Conservation (phyloP, 2,797 vertebrate species). For the Remorina albescens region DNA sequence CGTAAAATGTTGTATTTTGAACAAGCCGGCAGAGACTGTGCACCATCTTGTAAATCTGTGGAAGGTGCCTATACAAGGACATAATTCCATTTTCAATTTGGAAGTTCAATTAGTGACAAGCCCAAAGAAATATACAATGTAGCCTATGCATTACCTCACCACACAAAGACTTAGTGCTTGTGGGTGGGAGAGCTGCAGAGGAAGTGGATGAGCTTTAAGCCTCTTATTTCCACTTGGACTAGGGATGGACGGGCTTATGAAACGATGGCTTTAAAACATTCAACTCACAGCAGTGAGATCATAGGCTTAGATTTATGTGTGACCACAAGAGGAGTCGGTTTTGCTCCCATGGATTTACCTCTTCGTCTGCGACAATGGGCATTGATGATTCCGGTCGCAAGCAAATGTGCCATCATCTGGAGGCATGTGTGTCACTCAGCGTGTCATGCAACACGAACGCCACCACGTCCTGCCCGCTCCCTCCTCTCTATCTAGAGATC, state of each 20-base stretch:
- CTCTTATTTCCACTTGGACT: conserved; percentile 78
- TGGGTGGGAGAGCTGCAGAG: conserved; percentile 50
- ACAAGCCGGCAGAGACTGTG: neutral
- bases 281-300: conserved; percentile 51
- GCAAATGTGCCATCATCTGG: conserved; percentile 40
- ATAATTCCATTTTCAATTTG: neutral
- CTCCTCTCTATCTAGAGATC: conserved; percentile 50
- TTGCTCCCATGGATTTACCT: conserved; percentile 3
- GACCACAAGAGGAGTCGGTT: neutral
- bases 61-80: neutral
- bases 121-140: conserved; percentile 1
- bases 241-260: conserved; percentile 69
- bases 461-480: conserved; percentile 35
- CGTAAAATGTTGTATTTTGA: neutral
- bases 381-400: conserved; percentile 21
- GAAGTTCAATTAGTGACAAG: neutral
- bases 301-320: conserved; percentile 29
- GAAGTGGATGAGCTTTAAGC: conserved; percentile 80
- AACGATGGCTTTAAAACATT: conserved; percentile 64
- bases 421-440: conserved; percentile 47
- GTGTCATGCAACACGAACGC: conserved; percentile 37
- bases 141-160: conserved; percentile 1
- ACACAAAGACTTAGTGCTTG: conserved; percentile 19
- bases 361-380: conserved; percentile 10
- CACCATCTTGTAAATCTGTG: too few species aligned